phyloP scores from a whole-genome alignment of 1,140 invertebrate species.

The Charaxes varanes region DNA sequence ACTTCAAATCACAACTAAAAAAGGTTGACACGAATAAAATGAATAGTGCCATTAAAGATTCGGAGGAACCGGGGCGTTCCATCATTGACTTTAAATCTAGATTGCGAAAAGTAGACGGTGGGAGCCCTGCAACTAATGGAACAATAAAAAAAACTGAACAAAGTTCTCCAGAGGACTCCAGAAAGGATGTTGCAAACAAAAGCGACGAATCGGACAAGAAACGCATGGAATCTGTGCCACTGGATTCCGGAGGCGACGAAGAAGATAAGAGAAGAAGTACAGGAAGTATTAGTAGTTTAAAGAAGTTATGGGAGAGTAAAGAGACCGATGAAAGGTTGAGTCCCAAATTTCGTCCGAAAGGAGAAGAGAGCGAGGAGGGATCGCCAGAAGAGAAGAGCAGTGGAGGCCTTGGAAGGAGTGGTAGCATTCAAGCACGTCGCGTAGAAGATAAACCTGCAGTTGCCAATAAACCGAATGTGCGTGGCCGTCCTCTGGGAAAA shows the following conservation, averaged over 20 bases:
- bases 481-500: slow-evolving; percentile 34
- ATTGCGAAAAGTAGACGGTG: slow-evolving; percentile 85
- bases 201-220: slow-evolving; percentile 62
- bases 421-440: slow-evolving; percentile 63
- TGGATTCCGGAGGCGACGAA: slow-evolving; percentile 78
- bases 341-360: slow-evolving; percentile 76
- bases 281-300: slow-evolving; percentile 93
- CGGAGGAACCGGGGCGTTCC: slow-evolving; percentile 71
- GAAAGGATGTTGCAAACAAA: slow-evolving; percentile 38
- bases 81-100: slow-evolving; percentile 91
- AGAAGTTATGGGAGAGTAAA: slow-evolving; percentile 92
- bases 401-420: slow-evolving; percentile 52
- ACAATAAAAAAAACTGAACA: slow-evolving; percentile 65
- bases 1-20: slow-evolving; percentile 79
- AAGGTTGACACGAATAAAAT: slow-evolving; percentile 78
- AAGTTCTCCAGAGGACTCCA: slow-evolving; percentile 56
- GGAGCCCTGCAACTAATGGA: slow-evolving; percentile 48
- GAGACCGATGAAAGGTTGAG: slow-evolving; percentile 77
- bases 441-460: slow-evolving; percentile 82
- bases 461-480: slow-evolving; percentile 77
- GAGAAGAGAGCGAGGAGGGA: slow-evolving; percentile 58
- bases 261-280: slow-evolving; percentile 93
- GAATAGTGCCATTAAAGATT: slow-evolving; percentile 69
- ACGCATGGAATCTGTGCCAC: slow-evolving; percentile 71
- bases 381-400: slow-evolving; percentile 69